phyloP scores from a whole-genome alignment of 2,797 vertebrate genomes.

The Myotis myotis region DNA sequence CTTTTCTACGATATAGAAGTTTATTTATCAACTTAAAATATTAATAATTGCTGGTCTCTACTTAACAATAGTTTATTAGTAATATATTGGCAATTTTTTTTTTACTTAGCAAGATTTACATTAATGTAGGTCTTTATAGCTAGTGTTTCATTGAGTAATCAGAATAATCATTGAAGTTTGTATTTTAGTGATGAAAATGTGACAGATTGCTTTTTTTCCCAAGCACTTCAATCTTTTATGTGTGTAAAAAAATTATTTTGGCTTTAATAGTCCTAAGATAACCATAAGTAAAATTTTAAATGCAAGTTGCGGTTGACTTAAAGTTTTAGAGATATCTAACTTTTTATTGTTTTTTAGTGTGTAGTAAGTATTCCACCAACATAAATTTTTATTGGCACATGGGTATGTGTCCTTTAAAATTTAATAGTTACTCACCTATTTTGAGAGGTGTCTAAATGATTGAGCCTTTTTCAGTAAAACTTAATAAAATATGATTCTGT shows the following conservation, averaged over 20 bases:
- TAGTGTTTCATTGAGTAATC: slow-evolving; percentile 32
- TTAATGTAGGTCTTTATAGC: not conserved
- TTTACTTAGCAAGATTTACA: not conserved
- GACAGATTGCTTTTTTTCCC: not conserved
- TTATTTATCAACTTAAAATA: slow-evolving; percentile 47
- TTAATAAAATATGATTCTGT: not conserved
- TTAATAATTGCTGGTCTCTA: slow-evolving; percentile 27
- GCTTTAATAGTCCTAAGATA: not conserved
- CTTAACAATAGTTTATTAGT: slow-evolving; percentile 21
- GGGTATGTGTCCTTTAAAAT: not conserved
- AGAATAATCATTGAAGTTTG: not conserved
- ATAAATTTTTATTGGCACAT: slow-evolving; percentile 29
- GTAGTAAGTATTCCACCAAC: not conserved
- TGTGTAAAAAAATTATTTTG: slow-evolving; percentile 16
- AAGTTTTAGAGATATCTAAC: slow-evolving; percentile 19
- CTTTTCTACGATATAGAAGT: not conserved
- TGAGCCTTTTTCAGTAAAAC: slow-evolving; percentile 36
- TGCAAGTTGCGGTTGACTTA: not conserved
- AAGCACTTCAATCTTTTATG: not conserved
- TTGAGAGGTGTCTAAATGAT: slow-evolving; percentile 21
- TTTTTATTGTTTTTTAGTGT: slow-evolving; percentile 40
- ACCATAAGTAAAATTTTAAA: slow-evolving; percentile 3
- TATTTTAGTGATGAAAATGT: slow-evolving; percentile 28
- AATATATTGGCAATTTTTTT: slow-evolving; percentile 25
- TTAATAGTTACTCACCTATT: slow-evolving; percentile 26